Evolutionary conservation across 2,797 vertebrate species (phyloP).

Genomic region (Microcaecilia unicolor): DNA sequence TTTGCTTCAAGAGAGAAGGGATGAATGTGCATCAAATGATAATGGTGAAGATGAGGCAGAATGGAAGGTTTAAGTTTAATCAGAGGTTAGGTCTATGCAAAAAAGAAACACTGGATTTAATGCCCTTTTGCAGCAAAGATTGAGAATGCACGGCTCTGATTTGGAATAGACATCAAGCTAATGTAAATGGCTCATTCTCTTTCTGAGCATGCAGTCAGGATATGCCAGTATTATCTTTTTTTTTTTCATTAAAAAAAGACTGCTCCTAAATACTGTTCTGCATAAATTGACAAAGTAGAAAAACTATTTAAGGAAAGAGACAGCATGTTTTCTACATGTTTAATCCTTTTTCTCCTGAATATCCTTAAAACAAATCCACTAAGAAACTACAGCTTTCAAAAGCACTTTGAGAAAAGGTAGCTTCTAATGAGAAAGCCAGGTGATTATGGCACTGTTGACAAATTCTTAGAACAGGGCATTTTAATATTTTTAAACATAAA

Average conservation of each 20-base stretch:
- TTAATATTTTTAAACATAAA: slow-evolving; percentile 6
- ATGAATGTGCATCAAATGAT: slow-evolving; percentile 15
- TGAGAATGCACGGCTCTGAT: too few relatives aligned
- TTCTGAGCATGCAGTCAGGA: too few relatives aligned
- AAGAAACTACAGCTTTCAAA: not conserved
- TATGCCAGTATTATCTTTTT: too few relatives aligned
- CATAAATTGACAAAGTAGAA: not conserved
- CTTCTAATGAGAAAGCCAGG: slow-evolving; percentile 4
- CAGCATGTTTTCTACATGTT: slow-evolving; percentile 4
- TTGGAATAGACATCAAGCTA: too few relatives aligned
- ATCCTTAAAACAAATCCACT: not conserved
- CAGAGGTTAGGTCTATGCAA: not conserved
- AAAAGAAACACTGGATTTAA: too few relatives aligned
- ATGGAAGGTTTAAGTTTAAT: slow-evolving; percentile 13
- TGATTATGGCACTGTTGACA: slow-evolving; percentile 9
- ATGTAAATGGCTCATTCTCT: too few relatives aligned
- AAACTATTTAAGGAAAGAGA: not conserved
- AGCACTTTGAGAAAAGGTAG: slow-evolving; percentile 1
- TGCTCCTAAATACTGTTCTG: too few relatives aligned
- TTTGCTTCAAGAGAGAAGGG: slow-evolving; percentile 15
- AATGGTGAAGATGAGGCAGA: slow-evolving; percentile 2
- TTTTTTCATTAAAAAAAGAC: too few relatives aligned
- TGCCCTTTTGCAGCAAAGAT: too few relatives aligned
- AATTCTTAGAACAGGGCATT: slow-evolving; percentile 7
- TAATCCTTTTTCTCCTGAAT: not conserved